These are phyloP conservation scores for Salminus brasiliensis DNA, from an alignment of 2,113 vertebrate genomes.

Conservation along the genomic window DNA sequence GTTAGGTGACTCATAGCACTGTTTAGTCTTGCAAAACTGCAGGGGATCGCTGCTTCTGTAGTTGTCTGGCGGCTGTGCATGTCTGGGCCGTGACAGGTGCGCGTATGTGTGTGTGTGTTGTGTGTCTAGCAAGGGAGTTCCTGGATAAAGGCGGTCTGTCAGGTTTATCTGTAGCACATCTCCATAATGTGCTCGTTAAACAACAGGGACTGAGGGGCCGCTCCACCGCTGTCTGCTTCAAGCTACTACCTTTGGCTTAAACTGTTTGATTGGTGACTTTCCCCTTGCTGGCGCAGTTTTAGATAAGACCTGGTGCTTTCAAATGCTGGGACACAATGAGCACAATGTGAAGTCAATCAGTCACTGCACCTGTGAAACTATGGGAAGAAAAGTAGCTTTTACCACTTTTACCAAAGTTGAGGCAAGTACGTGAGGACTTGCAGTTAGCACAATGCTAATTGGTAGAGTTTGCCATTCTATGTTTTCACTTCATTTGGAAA, in stretches of 20 bases:
- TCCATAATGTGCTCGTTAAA: slow-evolving; percentile 28
- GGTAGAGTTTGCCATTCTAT: too few species aligned
- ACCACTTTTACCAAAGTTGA: too few species aligned
- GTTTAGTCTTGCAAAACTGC: slow-evolving; percentile 47
- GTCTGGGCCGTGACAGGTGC: slow-evolving; percentile 31
- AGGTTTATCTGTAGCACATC: slow-evolving; percentile 20
- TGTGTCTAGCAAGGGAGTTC: background rate
- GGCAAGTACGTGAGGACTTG: too few species aligned
- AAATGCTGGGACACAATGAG: background rate
- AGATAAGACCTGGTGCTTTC: slow-evolving; percentile 13
- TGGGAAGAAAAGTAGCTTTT: too few species aligned
- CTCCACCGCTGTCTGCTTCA: slow-evolving; percentile 1
- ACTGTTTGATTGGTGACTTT: slow-evolving; percentile 35
- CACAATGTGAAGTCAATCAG: background rate
- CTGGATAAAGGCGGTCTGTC: slow-evolving; percentile 30
- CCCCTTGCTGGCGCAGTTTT: background rate
- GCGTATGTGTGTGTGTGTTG: slow-evolving; percentile 18
- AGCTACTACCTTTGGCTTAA: slow-evolving; percentile 7
- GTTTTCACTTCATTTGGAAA: too few species aligned
- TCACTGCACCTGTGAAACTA: too few species aligned
- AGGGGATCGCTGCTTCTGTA: slow-evolving; percentile 33
- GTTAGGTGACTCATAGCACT: slow-evolving; percentile 28
- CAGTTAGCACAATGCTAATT: too few species aligned
- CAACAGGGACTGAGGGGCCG: slow-evolving; percentile 8
- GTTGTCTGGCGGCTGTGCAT: slow-evolving; percentile 19